Evolutionary conservation across 2,113 vertebrate species (phyloP), one percentile per base, ranked within the genome.

Genomic region (Deroptyus accipitrinus): DNA sequence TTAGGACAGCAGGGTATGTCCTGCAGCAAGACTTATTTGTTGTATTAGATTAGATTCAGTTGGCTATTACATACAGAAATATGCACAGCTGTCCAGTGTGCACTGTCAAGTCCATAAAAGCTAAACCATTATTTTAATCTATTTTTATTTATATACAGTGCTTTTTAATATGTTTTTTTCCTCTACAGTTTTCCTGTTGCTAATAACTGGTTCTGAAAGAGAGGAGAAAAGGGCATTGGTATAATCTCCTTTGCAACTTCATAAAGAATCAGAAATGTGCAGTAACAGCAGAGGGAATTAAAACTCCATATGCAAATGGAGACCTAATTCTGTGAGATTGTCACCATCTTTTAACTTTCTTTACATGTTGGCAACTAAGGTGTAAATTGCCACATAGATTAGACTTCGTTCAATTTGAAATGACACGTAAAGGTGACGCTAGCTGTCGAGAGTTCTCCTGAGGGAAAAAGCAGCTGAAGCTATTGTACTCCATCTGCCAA

Each of bases 1-100:
- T 96, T 88, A 92, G 35, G 79, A 93, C 72, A 93, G 76, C 61
- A 88, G 72, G 85, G 81, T 83, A 86, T 90, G 57, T 83, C 93
- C 82, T 93, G 46, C 41, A 86, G 28, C 67, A 88, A 78, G 61
- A 78, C 1, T 6, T 81, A 90, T 70, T 89, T 90, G 51, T 41
- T 68, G 17, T n/a, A 54, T 83, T 77, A 86, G 37, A 86, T 88
- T 93, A 83, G 20, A 51, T 81, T 86, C 35, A 68, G 61, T 61
- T 82, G 37, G 17, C 39, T 51, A 30, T 68, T 89, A 64, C 30
- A 20, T 61, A 39, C 2, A 8, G 68, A 88, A 93, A 42, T 39
- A 83, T 55, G 68, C 46, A 61, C 41, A 92, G 28, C 39, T 70
- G 64, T 87, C 54, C 61, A 80, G 27, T 33, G 48, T 3, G 4